Conservation (phyloP, 2,888 invertebrate genomes). For the Phlogophora meticulosa region DNA sequence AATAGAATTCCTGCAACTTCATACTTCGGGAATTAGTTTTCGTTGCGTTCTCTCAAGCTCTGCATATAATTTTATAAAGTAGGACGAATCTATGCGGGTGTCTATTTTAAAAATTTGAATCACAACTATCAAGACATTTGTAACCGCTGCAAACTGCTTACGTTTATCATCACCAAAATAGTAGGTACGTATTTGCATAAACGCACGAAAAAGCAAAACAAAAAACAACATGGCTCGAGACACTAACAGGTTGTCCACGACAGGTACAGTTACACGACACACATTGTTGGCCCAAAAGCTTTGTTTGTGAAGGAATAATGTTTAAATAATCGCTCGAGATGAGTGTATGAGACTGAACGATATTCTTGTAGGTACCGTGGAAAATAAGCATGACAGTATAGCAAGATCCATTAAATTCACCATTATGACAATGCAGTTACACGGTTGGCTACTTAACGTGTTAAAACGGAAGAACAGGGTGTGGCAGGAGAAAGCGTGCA, state of each 20-base stretch:
- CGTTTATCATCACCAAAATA: slow-evolving; percentile 16
- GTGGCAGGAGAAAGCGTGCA: slow-evolving; percentile 73
- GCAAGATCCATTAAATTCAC: slow-evolving; percentile 14
- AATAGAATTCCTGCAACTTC: slow-evolving; percentile 64
- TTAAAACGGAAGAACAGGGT: slow-evolving; percentile 68
- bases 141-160: slow-evolving; percentile 4
- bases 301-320: slow-evolving; percentile 60
- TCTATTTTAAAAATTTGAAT: slow-evolving; percentile 32
- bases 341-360: slow-evolving; percentile 37
- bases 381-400: slow-evolving; percentile 18
- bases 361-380: neutral
- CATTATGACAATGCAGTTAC: slow-evolving; percentile 41
- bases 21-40: slow-evolving; percentile 68
- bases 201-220: slow-evolving; percentile 35
- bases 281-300: slow-evolving; percentile 74
- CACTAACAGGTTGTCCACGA: slow-evolving; percentile 82
- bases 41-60: slow-evolving; percentile 61
- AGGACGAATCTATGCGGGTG: slow-evolving; percentile 43
- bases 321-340: slow-evolving; percentile 53
- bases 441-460: slow-evolving; percentile 51
- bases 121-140: slow-evolving; percentile 23
- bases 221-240: slow-evolving; percentile 56
- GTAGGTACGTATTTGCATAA: slow-evolving; percentile 23
- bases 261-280: slow-evolving; percentile 82
- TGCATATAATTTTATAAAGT: slow-evolving; percentile 56